Evolutionary conservation across 2,113 vertebrate species (phyloP).

Genomic region (Dendropsophus ebraccatus): DNA sequence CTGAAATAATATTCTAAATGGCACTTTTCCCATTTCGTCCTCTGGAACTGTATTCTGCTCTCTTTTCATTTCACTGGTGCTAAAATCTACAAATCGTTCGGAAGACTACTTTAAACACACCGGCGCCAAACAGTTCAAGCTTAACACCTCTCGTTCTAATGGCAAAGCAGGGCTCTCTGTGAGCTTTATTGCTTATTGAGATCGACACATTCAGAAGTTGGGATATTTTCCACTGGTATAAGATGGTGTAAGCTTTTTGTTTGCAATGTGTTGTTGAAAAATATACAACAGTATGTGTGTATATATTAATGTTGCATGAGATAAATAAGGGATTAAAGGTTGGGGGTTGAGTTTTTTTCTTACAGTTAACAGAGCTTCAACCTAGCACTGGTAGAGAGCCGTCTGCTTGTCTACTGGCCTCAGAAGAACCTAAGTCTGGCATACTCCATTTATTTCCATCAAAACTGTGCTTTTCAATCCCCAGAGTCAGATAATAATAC

Average conservation of each 20-base stretch:
- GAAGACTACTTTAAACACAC: slow-evolving; percentile 42
- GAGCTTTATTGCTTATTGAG: slow-evolving; percentile 2
- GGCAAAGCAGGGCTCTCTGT: background rate
- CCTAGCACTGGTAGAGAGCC: slow-evolving; percentile 18
- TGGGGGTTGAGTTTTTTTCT: slow-evolving; percentile 13
- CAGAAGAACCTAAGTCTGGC: slow-evolving; percentile 55
- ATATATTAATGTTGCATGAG: slow-evolving; percentile 21
- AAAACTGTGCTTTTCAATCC: slow-evolving; percentile 55
- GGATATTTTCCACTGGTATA: slow-evolving; percentile 15
- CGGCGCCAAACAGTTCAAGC: slow-evolving; percentile 31
- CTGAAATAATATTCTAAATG: slow-evolving; percentile 49
- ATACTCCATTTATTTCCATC: slow-evolving; percentile 56
- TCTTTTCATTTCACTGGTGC: slow-evolving; percentile 34
- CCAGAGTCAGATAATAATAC: slow-evolving; percentile 56
- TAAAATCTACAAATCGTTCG: slow-evolving; percentile 35
- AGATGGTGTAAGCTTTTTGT: background rate
- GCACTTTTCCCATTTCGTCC: slow-evolving; percentile 28
- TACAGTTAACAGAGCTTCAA: slow-evolving; percentile 25
- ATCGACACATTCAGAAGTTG: background rate
- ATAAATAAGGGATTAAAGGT: slow-evolving; percentile 10
- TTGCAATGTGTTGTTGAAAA: slow-evolving; percentile 22
- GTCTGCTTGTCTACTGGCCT: slow-evolving; percentile 57
- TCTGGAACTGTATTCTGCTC: slow-evolving; percentile 30
- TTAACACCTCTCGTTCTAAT: slow-evolving; percentile 43
- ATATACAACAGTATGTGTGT: background rate